Conservation (phyloP, 2,113 vertebrate genomes). For the Erinaceus europaeus region DNA sequence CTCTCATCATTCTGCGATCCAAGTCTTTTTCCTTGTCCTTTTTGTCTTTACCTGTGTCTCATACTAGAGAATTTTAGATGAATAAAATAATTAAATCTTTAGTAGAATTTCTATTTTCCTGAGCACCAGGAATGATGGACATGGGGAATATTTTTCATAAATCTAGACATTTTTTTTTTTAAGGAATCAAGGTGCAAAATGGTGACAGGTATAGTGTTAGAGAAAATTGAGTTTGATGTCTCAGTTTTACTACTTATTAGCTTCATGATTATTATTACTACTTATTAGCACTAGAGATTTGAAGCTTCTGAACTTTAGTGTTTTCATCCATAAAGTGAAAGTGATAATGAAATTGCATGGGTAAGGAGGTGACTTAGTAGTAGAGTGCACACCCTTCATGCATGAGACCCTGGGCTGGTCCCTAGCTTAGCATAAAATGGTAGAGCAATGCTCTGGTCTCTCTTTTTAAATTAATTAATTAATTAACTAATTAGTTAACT, state of each 20-base stretch:
- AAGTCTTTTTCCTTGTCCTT: neutral
- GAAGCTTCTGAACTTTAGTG: neutral
- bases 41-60: neutral
- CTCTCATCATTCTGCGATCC: neutral
- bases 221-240: neutral
- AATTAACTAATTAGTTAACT: too few species aligned
- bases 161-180: neutral
- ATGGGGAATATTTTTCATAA: rapidly evolving
- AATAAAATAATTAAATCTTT: neutral
- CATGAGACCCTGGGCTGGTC: too few species aligned
- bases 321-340: neutral
- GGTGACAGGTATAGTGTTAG: neutral
- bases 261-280: neutral
- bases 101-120: neutral
- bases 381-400: too few species aligned
- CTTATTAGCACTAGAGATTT: neutral
- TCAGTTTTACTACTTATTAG: neutral
- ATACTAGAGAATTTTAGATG: neutral
- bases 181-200: neutral
- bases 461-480: too few species aligned
- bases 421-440: too few species aligned
- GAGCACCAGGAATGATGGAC: neutral
- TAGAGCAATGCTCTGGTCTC: too few species aligned
- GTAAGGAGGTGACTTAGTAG: too few species aligned
- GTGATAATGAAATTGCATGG: neutral